A percentile compares a stretch with the other conserved stretches of the same genome.
Evolutionary conservation across 2,888 invertebrate genomes (phyloP).

Genomic region (Apoderus coryli): DNA sequence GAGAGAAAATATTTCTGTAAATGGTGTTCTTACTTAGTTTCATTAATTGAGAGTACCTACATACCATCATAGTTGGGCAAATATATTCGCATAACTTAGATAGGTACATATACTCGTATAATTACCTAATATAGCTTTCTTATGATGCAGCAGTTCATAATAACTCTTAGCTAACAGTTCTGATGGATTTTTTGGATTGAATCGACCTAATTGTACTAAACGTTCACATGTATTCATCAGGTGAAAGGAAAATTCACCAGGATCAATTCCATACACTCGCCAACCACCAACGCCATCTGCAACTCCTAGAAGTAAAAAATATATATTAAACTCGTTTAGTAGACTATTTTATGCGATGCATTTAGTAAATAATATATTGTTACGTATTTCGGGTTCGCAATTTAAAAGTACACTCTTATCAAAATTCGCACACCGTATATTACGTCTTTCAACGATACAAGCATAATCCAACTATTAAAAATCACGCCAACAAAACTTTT

Average conservation of each 20-base stretch:
- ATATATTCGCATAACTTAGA: too few relatives aligned
- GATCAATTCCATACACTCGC: constrained; percentile 95
- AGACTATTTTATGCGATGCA: too few relatives aligned
- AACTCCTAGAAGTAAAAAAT: constrained; percentile 58
- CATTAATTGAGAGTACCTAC: constrained; percentile 3
- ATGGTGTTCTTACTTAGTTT: constrained; percentile 5
- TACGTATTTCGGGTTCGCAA: too few relatives aligned
- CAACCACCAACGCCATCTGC: constrained; percentile 99
- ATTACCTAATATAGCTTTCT: constrained; percentile 75
- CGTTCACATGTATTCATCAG: constrained; percentile 92
- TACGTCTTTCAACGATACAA: too few relatives aligned
- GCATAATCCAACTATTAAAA: too few relatives aligned
- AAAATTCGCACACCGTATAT: too few relatives aligned
- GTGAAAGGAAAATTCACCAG: constrained; percentile 87
- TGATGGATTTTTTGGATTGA: constrained; percentile 74
- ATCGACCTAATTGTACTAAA: constrained; percentile 77
- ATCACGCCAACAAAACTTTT: too few relatives aligned
- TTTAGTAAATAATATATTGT: too few relatives aligned
- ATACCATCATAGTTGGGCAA: constrained; percentile 1
- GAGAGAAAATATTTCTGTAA: constrained; percentile 8
- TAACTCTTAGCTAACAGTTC: constrained; percentile 83
- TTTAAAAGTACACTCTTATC: too few relatives aligned
- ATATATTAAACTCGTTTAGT: too few relatives aligned
- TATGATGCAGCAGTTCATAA: constrained; percentile 80
- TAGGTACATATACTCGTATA: constrained; percentile 5